Conservation (phyloP, 2,113 vertebrate species). For the Lanius collurio region DNA sequence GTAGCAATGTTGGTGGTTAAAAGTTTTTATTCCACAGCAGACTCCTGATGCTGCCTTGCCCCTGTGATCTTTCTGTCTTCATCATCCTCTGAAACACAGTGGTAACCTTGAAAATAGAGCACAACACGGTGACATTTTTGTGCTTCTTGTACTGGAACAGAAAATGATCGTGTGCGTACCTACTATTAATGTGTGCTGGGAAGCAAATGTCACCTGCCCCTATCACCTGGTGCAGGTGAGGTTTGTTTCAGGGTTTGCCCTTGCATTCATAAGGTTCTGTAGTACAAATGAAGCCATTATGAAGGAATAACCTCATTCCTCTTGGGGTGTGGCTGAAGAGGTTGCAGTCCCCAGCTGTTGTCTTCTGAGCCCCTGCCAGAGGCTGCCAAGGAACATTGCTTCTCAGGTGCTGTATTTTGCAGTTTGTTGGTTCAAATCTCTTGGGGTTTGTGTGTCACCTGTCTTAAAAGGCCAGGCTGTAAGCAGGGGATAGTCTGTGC, state of each 20-base stretch:
- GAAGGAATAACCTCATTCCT: not conserved
- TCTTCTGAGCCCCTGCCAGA: not conserved
- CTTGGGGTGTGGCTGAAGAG: not conserved
- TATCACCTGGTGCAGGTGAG: not conserved
- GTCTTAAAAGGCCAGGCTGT: not conserved
- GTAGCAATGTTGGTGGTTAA: not conserved
- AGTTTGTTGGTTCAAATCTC: not conserved
- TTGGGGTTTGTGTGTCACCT: not conserved
- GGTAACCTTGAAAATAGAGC: not conserved
- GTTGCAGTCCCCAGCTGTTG: not conserved
- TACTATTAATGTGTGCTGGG: not conserved
- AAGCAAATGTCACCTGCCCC: not conserved
- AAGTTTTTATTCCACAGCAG: not conserved
- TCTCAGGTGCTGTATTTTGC: not conserved
- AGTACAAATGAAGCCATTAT: accelerated
- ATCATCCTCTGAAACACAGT: not conserved
- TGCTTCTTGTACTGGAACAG: not conserved
- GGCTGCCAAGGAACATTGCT: not conserved
- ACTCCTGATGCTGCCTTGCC: not conserved
- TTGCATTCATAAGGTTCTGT: not conserved
- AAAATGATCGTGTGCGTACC: not conserved
- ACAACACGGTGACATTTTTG: accelerated
- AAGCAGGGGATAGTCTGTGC: not conserved
- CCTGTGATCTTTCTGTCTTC: not conserved
- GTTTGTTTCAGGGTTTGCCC: not conserved